Base-by-base conservation (phyloP, 2,113 vertebrate genomes). In the Mirza zaza region DNA sequence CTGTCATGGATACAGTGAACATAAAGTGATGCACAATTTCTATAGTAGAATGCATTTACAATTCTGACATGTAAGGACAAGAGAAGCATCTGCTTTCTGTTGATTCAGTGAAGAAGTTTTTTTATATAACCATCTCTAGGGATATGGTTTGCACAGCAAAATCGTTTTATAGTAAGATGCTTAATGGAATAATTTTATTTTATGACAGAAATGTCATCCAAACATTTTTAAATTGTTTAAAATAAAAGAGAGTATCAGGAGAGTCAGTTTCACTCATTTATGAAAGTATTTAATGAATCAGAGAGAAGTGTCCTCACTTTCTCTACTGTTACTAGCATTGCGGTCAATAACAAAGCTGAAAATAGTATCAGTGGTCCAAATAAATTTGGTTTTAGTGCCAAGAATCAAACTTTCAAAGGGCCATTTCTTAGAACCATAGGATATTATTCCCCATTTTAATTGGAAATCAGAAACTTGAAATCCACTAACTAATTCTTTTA, bases 21-120 rank as follows among this genome's bases (percentile, higher is more conserved):
- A 59, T 61, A 92, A 93, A 90, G 20, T 21, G 39, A 95, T 39
- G 27, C 42, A 73, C n/a, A 14, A 36, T 85, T 52, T 75, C 29
- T 68, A 59, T 34, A 59, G 50, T 8, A 57, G 9, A 86, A 76
- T 67, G 45, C 18, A 27, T 87, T 76, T 73, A 59, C 1, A 75
- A 68, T 88, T 94, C n/a, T 91, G 75, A 83, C 84, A 68, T 50
- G 27, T 12, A 68, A 90, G 20, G 57, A 55, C 68, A 79, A 91
- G 32, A 36, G 48, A 79, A 67, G 73, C 61, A 63, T 91, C 59
- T 87, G 39, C 13, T 95, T 94, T 75, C n/a, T 80, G 48, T 42
- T 94, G 85, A 87, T 68, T 95, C 70, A 90, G 18, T 77, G 50
- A 68, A 86, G 12, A 63, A 52, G 27, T 92, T 83, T 97, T 63